Base-by-base conservation (phyloP, 1,140 invertebrate species). In the Lanistes nyassanus region DNA sequence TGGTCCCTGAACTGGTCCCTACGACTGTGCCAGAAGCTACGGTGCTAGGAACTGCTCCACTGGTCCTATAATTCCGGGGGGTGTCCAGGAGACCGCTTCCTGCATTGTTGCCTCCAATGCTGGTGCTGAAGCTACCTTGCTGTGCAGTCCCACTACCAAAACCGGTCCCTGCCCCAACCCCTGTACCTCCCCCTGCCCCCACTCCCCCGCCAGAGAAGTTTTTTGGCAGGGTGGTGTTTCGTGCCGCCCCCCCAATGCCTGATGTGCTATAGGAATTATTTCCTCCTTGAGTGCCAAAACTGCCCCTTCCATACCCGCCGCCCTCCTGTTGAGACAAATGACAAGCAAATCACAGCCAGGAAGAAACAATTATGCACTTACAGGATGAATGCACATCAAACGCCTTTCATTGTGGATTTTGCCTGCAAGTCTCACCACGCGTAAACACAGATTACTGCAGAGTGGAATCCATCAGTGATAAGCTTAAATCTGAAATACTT, bases 161-260 rank as follows among this genome's bases (percentile, higher is more conserved):
- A 55, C 29, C 68, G 9, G 29, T 29, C 31, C 51, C 42, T 3
- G 23, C 67, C 47, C 70, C 70, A 11, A 58, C 47, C 34, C 68
- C 68, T 55, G 23, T 53, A 23, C 68, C 68, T 62, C 55, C 56
- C 34, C 55, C 70, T 29, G 70, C 51, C 34, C 70, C 70, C 47
- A 55, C 34, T 19, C 55, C 70, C 70, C 70, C 70, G 55, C 70
- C 70, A 39, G 70, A 72, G 55, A 72, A 72, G 70, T 72, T 72
- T 72, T 72, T 72, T 72, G 70, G 60, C 55, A 72, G 58, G 55
- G 29, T 26, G 55, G 60, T 72, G 56, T 23, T 72, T 29, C 70
- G 55, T 26, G 31, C 29, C 29, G n/a, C 39, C n/a, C 26, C 11
- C 23, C 47, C 53, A n/a, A 36, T 55, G 31, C 29, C 3, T 16